A percentile compares a stretch with the other conserved stretches of the same genome.
Conservation (phyloP, 2,797 vertebrate species). For the Luscinia luscinia region DNA sequence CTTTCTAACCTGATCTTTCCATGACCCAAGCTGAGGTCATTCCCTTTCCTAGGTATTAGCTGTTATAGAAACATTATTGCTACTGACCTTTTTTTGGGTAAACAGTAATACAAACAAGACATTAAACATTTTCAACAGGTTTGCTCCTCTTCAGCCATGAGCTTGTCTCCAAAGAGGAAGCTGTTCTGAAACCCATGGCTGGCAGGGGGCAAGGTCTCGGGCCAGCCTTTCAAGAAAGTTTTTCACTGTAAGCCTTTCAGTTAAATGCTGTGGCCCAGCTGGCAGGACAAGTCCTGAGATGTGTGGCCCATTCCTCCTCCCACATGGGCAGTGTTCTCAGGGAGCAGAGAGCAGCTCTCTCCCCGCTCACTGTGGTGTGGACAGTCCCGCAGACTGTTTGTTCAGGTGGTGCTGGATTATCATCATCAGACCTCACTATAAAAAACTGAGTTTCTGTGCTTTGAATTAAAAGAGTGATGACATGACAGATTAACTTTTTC, state of each 20-base stretch:
- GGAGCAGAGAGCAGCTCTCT: neutral
- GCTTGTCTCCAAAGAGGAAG: neutral
- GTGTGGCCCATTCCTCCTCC: neutral
- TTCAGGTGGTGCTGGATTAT: conserved; percentile 67
- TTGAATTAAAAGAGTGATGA: conserved; percentile 68
- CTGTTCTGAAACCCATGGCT: neutral
- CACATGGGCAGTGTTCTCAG: neutral
- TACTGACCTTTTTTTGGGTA: neutral
- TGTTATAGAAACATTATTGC: neutral
- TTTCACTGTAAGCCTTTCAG: neutral
- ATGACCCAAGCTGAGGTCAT: neutral
- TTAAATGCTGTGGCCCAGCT: neutral
- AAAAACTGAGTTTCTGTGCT: conserved; percentile 39
- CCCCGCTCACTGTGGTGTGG: neutral
- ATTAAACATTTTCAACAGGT: neutral
- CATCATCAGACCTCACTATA: conserved; percentile 64
- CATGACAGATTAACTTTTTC: conserved; percentile 72
- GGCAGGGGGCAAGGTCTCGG: neutral
- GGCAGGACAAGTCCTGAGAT: accelerated
- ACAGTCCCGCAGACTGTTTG: conserved; percentile 37
- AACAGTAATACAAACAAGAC: neutral
- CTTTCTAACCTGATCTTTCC: neutral
- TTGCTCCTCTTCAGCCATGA: neutral
- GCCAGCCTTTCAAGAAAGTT: neutral
- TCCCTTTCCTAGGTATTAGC: neutral